Percentiles rank a stretch among this genome's conserved stretches.
These are phyloP conservation scores for Aphaenogaster rudis DNA, from an alignment of 1,140 invertebrate genomes.

Conservation along the genomic window DNA sequence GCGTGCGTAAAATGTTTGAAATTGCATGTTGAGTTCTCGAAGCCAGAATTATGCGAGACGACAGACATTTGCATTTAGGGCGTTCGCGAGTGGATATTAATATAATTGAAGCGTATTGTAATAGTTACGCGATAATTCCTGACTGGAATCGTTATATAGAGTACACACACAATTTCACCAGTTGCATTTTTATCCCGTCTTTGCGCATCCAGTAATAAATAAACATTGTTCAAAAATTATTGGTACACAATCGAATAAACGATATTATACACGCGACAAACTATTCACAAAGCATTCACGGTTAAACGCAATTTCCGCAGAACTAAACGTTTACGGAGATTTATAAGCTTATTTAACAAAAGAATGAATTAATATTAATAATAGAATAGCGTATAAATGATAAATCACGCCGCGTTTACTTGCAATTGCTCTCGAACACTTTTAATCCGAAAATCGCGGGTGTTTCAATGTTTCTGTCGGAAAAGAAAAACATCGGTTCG, in stretches of 20 bases:
- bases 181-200: background rate
- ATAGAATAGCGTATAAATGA: background rate
- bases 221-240: slow-evolving; percentile 22
- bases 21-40: background rate
- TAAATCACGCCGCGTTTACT: background rate
- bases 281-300: background rate
- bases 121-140: slow-evolving; percentile 1
- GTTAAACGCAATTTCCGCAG: slow-evolving; percentile 8
- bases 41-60: slow-evolving; percentile 31
- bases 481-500: background rate
- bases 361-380: background rate
- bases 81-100: slow-evolving; percentile 25
- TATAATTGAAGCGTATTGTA: slow-evolving; percentile 22
- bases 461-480: background rate
- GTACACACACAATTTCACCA: background rate
- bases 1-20: slow-evolving; percentile 44
- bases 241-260: background rate
- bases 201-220: background rate
- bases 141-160: background rate
- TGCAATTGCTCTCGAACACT: background rate
- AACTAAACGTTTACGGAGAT: background rate
- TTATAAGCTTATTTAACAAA: slow-evolving; percentile 3
- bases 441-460: background rate
- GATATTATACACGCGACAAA: background rate
- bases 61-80: slow-evolving; percentile 28